Conservation (phyloP, 1,140 invertebrate species). For the Zaprionus capensis region DNA sequence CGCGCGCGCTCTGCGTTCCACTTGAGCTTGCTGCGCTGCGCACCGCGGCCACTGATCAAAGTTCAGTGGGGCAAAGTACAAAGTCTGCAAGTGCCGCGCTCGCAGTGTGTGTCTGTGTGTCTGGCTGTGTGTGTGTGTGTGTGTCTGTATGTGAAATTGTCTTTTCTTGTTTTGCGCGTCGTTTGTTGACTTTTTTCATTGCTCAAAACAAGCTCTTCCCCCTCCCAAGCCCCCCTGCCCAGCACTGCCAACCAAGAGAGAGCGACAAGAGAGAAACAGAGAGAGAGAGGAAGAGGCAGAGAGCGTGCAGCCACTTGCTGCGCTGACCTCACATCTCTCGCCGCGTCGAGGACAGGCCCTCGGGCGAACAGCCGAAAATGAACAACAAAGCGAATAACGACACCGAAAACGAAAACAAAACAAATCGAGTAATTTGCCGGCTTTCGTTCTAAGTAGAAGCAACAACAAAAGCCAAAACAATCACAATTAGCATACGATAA, state of each 20-base stretch:
- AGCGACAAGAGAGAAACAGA: too few relatives aligned
- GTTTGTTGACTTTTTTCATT: slow-evolving; percentile 66
- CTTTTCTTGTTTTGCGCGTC: slow-evolving; percentile 23
- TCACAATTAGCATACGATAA: slow-evolving; percentile 30
- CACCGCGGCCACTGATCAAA: slow-evolving; percentile 62
- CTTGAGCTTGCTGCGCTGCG: slow-evolving; percentile 30
- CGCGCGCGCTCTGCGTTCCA: slow-evolving; percentile 36
- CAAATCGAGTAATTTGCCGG: slow-evolving; percentile 23
- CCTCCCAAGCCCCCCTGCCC: too few relatives aligned
- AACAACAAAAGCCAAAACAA: slow-evolving; percentile 30
- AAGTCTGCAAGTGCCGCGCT: slow-evolving; percentile 76
- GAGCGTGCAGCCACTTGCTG: slow-evolving; percentile 12
- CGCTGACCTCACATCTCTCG: neutral
- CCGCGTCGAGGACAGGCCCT: slow-evolving; percentile 23
- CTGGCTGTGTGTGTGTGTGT: slow-evolving; percentile 4
- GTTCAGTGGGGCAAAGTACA: slow-evolving; percentile 83
- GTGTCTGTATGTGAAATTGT: slow-evolving; percentile 18
- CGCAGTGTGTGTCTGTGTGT: neutral
- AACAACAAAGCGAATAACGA: neutral
- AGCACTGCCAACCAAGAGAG: too few relatives aligned
- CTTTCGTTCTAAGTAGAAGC: slow-evolving; percentile 11
- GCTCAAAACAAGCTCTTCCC: slow-evolving; percentile 13
- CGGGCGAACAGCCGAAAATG: neutral
- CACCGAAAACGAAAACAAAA: slow-evolving; percentile 11
- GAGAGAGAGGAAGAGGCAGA: neutral